Percentiles rank a stretch among this genome's conserved stretches.
Evolutionary conservation across 2,113 vertebrate species (phyloP).

Genomic region (human (Homo sapiens)): GRCh38 chr20:38639001-38639500

Average conservation of each 20-base stretch:
- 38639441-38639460: background rate
- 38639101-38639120: background rate
- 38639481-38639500: background rate
- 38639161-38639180: background rate
- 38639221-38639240: conserved; percentile 89
- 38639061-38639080: background rate
- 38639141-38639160: background rate
- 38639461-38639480: background rate
- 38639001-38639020: too few relatives aligned
- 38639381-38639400: conserved; percentile 86
- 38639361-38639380: conserved; percentile 91
- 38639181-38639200: background rate
- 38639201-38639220: background rate
- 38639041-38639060: background rate
- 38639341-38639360: conserved; percentile 93
- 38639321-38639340: conserved; percentile 91
- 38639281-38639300: conserved; percentile 92
- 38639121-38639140: background rate
- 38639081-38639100: background rate
- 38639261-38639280: conserved; percentile 89
- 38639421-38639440: background rate
- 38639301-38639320: conserved; percentile 92
- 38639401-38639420: rapidly evolving
- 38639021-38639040: background rate
- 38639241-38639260: conserved; percentile 90